Evolutionary conservation across 2,888 invertebrate species (phyloP).

Genomic region (Frankliniella fusca): DNA sequence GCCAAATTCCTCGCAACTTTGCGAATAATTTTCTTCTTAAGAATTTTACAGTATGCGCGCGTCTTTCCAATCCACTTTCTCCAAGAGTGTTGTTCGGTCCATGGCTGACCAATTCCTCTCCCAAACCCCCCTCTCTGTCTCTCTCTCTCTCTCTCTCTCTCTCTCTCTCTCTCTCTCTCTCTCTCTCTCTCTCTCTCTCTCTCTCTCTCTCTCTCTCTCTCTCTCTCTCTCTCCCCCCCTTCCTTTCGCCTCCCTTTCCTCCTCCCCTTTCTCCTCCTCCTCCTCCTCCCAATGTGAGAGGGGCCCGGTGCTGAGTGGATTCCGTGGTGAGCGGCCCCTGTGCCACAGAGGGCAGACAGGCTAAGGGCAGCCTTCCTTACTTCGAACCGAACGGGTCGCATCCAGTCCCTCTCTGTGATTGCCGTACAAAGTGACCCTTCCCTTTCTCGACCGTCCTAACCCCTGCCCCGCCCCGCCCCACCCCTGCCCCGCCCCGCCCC

Average conservation of each 20-base stretch:
- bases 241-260: not conserved
- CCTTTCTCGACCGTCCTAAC: not conserved
- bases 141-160: not conserved
- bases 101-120: not conserved
- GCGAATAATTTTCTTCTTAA: too few species aligned
- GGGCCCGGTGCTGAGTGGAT: conserved; percentile 2
- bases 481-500: not conserved
- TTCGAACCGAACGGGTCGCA: conserved; percentile 15
- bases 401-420: conserved; percentile 21
- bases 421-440: conserved; percentile 11
- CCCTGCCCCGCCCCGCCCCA: not conserved
- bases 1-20: too few species aligned
- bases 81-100: too few species aligned
- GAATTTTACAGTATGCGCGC: too few species aligned
- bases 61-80: too few species aligned
- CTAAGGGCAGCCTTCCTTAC: not conserved
- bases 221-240: not conserved
- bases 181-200: not conserved
- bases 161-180: not conserved
- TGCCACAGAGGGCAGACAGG: not conserved
- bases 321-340: conserved; percentile 9
- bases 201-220: not conserved
- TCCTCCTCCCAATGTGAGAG: not conserved
- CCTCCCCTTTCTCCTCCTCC: not conserved
- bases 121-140: not conserved